Conservation (phyloP, 1,140 invertebrate species). For the Gryon sp. region DNA sequence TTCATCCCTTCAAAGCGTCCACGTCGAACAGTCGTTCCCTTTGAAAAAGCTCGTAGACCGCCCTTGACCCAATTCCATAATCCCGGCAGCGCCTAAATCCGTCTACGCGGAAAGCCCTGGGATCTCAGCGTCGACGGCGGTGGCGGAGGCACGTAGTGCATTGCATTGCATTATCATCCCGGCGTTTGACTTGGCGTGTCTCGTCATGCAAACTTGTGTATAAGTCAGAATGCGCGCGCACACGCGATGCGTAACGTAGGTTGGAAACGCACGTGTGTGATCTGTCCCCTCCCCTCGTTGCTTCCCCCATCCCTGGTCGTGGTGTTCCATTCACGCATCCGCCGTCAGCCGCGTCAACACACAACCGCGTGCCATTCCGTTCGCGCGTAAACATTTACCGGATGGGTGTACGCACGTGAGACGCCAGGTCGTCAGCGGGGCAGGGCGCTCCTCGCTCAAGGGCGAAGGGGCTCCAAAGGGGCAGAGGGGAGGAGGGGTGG, state of each 20-base stretch:
- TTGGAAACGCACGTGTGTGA: constrained; percentile 47
- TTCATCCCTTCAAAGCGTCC: constrained; percentile 11
- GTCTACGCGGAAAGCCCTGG: constrained; percentile 47
- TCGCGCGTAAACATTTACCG: constrained; percentile 29
- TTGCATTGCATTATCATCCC: constrained; percentile 52
- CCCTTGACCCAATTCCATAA: constrained; percentile 59
- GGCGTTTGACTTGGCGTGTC: constrained; percentile 23
- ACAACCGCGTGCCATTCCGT: constrained; percentile 36
- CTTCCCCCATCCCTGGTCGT: neutral
- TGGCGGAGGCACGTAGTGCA: constrained; percentile 44
- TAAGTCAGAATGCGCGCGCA: constrained; percentile 10
- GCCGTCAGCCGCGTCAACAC: constrained; percentile 31
- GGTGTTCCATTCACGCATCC: constrained; percentile 48
- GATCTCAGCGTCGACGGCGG: constrained; percentile 35
- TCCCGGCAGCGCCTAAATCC: constrained; percentile 47
- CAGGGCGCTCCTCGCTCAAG: too few species aligned
- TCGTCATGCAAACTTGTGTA: constrained; percentile 3
- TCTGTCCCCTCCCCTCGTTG: constrained; percentile 1
- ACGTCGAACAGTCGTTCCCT: constrained; percentile 23
- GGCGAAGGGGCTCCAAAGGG: neutral
- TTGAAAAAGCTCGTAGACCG: constrained; percentile 46
- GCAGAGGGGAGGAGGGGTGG: neutral
- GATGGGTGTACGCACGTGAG: constrained; percentile 44
- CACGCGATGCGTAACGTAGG: constrained; percentile 41
- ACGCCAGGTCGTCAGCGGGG: neutral